Evolutionary conservation across 2,113 vertebrate species (phyloP), one percentile per base, ranked within the genome.

Genomic region (Crotalus helleri): DNA sequence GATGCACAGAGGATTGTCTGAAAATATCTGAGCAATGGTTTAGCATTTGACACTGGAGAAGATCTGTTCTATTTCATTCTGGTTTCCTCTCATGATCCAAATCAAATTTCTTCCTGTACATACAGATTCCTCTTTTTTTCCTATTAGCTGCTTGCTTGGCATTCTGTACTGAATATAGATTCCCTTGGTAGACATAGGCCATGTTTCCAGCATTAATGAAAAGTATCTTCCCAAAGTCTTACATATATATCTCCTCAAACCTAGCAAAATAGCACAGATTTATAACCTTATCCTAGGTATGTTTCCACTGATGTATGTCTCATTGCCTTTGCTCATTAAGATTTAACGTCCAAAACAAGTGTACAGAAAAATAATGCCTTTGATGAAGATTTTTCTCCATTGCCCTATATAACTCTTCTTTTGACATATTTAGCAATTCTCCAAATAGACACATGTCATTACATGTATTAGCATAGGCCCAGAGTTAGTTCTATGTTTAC

Each of bases 101-200:
- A 39, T 24, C n/a, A 86, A 33, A 86, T 90, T 93, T 46, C 44
- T 85, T 92, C 10, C 55, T 49, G 57, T 90, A 93, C 85, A 24
- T 13, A 61, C 74, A 54, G 8, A 90, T 23, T 85, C n/a, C 21
- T 93, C 29, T 86, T 15, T 44, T 44, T 57, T 88, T 74, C 33
- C 86, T 39, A 87, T 86, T 57, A 87, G 92, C 81, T 90, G 92
- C 55, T 21, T 87, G 13, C 59, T 87, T 87, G 81, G 92, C 81
- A 93, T 87, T 61, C 59, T 1, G 33, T 90, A 29, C 26, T 24
- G 11, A 29, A 90, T 33, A 33, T 15, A 90, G 29, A 90, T 24
- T 39, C 26, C 21, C 88, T 49, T 64, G 74, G 17, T 85, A 1
- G 15, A 90, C 21, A 90, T 33, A 74, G 24, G 58, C 69, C 33